Base-by-base conservation (phyloP, 2,888 invertebrate genomes). In the Schrankia costaestrigalis region DNA sequence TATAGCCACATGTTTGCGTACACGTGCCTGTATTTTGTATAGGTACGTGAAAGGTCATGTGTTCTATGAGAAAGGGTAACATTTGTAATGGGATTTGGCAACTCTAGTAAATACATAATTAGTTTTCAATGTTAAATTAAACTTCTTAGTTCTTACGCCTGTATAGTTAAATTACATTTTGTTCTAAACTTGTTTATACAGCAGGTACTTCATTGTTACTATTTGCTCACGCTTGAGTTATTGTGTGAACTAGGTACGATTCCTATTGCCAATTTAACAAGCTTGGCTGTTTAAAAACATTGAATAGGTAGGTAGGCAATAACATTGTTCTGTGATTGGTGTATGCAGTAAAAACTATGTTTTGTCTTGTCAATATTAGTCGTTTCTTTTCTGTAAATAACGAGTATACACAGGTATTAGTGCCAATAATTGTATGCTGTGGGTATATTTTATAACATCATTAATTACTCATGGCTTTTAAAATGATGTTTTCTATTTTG, bases 41-140 rank as follows among this genome's bases (percentile, higher is more conserved):
- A n/a, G n/a, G 48, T 66, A 68, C 72, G 69, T 69, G 72, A 71
- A 48, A 41, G 58, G 49, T 56, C 51, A 45, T 39, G 11, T 38
- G 54, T 58, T 56, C 51, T 56, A 52, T 55, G 44, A 51, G 54
- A 56, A 45, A 38, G 43, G 7, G 17, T 17, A 17, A 17, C 17
- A 5, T 3, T 17, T 3, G n/a, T n/a, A n/a, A n/a, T n/a, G n/a
- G n/a, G n/a, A n/a, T n/a, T n/a, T n/a, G n/a, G n/a, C n/a, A n/a
- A n/a, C n/a, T n/a, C n/a, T n/a, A n/a, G n/a, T n/a, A n/a, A n/a
- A n/a, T n/a, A n/a, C n/a, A n/a, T n/a, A n/a, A n/a, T n/a, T n/a
- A n/a, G n/a, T n/a, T n/a, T n/a, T n/a, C n/a, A n/a, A n/a, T n/a
- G n/a, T n/a, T n/a, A n/a, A n/a, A n/a, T n/a, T n/a, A n/a, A n/a